phyloP scores from a whole-genome alignment of 2,888 invertebrate genomes.

The Drosophila fulvimacula region DNA sequence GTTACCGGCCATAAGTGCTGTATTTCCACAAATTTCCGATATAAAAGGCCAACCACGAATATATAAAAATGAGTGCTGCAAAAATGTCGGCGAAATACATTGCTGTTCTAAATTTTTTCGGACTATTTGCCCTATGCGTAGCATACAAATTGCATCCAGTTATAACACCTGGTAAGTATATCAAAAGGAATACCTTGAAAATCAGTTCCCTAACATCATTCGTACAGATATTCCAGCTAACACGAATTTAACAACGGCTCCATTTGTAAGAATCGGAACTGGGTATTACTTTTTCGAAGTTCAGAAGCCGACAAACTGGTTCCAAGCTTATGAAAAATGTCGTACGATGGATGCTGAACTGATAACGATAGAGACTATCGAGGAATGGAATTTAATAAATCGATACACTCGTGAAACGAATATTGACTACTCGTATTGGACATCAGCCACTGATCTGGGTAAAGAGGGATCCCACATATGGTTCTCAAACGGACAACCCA shows the following conservation, averaged over 20 bases:
- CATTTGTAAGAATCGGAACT: not conserved
- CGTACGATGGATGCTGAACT: not conserved
- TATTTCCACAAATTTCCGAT: not conserved
- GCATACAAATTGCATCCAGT: slow-evolving; percentile 27
- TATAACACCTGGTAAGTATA: slow-evolving; percentile 10
- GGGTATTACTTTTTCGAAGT: not conserved
- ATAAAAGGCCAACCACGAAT: not conserved
- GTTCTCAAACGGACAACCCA: not conserved
- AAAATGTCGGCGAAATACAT: slow-evolving; percentile 17
- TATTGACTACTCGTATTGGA: not conserved
- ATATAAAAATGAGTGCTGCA: not conserved
- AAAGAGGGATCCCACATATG: not conserved
- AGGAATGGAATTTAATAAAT: not conserved
- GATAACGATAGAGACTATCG: not conserved
- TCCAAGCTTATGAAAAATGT: not conserved
- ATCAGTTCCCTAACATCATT: not conserved
- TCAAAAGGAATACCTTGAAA: not conserved
- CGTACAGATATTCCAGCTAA: slow-evolving; percentile 26
- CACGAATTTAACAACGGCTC: not conserved
- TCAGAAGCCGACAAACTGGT: not conserved
- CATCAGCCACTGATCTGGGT: not conserved
- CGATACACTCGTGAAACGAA: not conserved
- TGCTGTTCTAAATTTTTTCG: slow-evolving; percentile 7
- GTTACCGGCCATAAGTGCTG: not conserved
- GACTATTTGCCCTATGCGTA: not conserved